These are phyloP conservation scores for Belgica antarctica DNA, from an alignment of 2,888 invertebrate genomes.

Conservation along the genomic window DNA sequence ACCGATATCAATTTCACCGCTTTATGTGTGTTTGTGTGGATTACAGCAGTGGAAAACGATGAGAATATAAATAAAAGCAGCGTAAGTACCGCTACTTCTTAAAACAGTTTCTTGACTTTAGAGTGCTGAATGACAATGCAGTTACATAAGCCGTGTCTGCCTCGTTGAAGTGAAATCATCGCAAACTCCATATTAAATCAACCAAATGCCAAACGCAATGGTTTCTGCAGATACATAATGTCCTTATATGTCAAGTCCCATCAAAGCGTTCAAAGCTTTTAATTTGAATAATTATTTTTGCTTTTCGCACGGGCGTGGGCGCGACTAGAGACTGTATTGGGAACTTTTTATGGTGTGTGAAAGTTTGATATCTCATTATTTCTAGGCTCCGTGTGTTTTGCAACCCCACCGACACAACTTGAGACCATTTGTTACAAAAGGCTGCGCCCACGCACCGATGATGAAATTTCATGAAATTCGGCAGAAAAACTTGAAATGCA, in stretches of 20 bases:
- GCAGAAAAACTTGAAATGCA: neutral
- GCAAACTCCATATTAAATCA: neutral
- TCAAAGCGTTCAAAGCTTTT: neutral
- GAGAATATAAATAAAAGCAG: too few relatives aligned
- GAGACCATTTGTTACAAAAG: neutral
- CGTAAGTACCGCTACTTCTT: too few relatives aligned
- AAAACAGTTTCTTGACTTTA: too few relatives aligned
- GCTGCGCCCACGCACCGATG: neutral
- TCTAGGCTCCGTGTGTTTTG: neutral
- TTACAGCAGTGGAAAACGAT: too few relatives aligned
- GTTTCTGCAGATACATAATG: neutral
- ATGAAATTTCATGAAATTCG: too few relatives aligned
- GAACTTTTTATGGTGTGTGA: constrained; percentile 11
- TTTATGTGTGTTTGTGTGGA: too few relatives aligned
- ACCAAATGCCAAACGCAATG: constrained; percentile 14
- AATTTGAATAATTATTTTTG: constrained; percentile 12
- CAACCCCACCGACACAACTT: constrained; percentile 7
- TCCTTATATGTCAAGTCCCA: constrained; percentile 3
- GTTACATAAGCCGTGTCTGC: neutral
- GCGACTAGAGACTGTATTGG: neutral
- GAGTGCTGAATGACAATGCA: too few relatives aligned
- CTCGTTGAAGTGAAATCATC: constrained; percentile 14
- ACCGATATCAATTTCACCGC: neutral
- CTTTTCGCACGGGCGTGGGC: neutral
- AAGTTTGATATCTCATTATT: constrained; percentile 25